Base-by-base conservation (phyloP, 2,113 vertebrate species). In the Megaceryle maxima region DNA sequence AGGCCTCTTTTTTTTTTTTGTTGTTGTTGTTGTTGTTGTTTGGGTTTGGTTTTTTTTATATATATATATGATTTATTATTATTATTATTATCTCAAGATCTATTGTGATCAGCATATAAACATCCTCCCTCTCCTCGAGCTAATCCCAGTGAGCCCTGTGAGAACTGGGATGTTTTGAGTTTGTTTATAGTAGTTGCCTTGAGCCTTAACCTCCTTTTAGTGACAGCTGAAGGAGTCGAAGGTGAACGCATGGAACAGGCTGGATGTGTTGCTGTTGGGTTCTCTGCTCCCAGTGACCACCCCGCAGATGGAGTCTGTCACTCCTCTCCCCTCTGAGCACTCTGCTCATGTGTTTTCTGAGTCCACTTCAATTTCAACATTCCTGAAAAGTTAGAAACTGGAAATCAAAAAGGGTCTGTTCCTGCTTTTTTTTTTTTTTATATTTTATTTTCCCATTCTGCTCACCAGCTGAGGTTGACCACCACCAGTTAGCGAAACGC, bases 331-430 rank as follows among this genome's bases (percentile, higher is more conserved):
- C 80, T 59, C 10, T 5, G 44, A 79, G 69, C 84, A 75, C 83
- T 94, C 85, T 94, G 92, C 85, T 63, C 48, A 43, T 59, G 56
- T 63, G n/a, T 92, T 95, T 69, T 63, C 56, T 46, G 87, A 96
- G 94, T 95, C 95, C 94, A 74, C 67, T 94, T 88, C 75, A 59
- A 94, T 94, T 93, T 93, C 95, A 96, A 57, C 97, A 97, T 97
- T 97, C 96, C 97, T 94, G 56, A 94, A 18, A 69, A 92, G 81
- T 74, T 77, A 96, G 88, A 92, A 97, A 97, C 96, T 95, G 94
- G 96, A 96, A 96, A 84, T 92, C 88, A 85, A 26, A 73, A 82
- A 93, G 96, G 81, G 48, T 90, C 66, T 90, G 92, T 74, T 92
- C 82, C 88, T 94, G 72, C 41, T 44, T 68, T 53, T 25, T n/a